A percentile compares a stretch with the other conserved stretches of the same genome.
phyloP scores from a whole-genome alignment of 2,113 vertebrate genomes.

The Grallaria varia region DNA sequence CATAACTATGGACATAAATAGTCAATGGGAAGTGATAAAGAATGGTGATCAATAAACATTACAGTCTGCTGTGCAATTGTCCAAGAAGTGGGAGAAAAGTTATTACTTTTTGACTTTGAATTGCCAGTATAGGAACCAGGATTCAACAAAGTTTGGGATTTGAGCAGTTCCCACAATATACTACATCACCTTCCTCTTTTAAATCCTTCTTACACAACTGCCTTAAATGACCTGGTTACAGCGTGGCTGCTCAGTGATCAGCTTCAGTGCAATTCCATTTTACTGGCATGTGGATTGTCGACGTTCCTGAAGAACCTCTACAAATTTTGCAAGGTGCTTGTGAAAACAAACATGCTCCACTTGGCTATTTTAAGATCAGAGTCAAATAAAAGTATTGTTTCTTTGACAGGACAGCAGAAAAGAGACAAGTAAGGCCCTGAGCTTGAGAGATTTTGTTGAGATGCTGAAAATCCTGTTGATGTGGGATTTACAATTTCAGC shows the following conservation, averaged over 20 bases:
- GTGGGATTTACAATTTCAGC: background rate
- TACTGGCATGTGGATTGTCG: background rate
- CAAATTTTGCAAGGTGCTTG: background rate
- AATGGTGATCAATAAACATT: constrained; percentile 70
- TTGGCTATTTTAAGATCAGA: background rate
- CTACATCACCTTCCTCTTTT: background rate
- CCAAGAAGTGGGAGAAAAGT: background rate
- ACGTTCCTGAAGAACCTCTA: accelerated
- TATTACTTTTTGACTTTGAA: background rate
- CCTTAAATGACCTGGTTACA: background rate
- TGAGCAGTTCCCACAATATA: background rate
- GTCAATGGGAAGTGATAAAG: constrained; percentile 68
- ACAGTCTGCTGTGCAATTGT: background rate
- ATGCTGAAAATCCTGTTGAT: background rate
- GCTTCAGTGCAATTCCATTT: background rate
- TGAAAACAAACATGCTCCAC: background rate
- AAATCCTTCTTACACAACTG: background rate
- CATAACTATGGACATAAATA: constrained; percentile 58
- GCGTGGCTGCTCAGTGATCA: background rate
- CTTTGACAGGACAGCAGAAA: background rate
- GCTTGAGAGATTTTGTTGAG: background rate
- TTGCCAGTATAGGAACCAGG: background rate
- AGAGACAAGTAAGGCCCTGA: background rate
- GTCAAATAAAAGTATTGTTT: background rate
- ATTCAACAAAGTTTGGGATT: background rate